These are phyloP conservation scores for Paguma larvata DNA, from an alignment of 2,797 vertebrate species.

Conservation along the genomic window DNA sequence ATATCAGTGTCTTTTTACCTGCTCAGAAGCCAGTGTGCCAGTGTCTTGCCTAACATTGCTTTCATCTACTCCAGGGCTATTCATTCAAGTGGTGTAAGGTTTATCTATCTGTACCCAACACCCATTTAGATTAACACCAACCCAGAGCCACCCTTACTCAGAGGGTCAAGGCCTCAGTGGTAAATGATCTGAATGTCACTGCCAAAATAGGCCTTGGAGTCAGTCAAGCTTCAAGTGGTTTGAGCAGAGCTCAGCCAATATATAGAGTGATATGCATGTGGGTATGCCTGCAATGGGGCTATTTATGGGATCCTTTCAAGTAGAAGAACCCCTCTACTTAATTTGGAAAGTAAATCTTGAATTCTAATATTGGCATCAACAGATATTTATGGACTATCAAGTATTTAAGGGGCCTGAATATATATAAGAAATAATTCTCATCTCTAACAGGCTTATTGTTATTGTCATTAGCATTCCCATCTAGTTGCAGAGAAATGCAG, in stretches of 20 bases:
- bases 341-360: slow-evolving; percentile 45
- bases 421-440: background rate
- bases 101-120: background rate
- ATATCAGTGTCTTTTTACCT: slow-evolving; percentile 7
- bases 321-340: background rate
- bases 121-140: background rate
- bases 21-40: background rate
- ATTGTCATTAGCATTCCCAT: slow-evolving; percentile 21
- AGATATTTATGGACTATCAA: background rate
- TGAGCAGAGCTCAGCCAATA: background rate
- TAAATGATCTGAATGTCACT: slow-evolving; percentile 31
- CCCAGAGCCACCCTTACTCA: background rate
- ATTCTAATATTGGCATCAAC: background rate
- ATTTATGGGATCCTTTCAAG: background rate
- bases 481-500: background rate
- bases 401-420: background rate
- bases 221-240: background rate
- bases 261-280: background rate
- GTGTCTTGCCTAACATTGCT: background rate
- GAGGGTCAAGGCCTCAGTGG: background rate
- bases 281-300: background rate
- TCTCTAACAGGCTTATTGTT: background rate
- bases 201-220: slow-evolving; percentile 4
- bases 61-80: background rate
- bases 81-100: background rate